Evolutionary conservation across 2,888 invertebrate species (phyloP), one percentile per base, ranked within the genome.

Genomic region (Xestia xanthographa): DNA sequence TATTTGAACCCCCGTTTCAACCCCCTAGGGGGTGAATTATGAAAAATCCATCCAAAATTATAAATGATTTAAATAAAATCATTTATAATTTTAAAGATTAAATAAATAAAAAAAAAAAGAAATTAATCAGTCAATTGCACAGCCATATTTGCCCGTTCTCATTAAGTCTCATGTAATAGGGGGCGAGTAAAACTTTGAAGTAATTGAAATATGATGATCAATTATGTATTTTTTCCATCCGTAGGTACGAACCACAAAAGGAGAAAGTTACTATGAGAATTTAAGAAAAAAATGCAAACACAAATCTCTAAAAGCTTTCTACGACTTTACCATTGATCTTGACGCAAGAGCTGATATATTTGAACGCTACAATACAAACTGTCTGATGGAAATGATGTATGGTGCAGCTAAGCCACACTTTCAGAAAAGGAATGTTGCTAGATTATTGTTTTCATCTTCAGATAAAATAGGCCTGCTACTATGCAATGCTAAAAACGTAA

Each of bases 221-320:
- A 66, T 50, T 0, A 45, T 53, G 3, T n/a, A 0, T 38, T 48
- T 60, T 41, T 1, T 62, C 17, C 41, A 1, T 62, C 43, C 20
- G n/a, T 70, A 75, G 71, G 66, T 67, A 26, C 34, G 26, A 17
- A 50, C 50, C 29, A 50, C 73, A 73, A 67, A 73, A 38, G 26
- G 20, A 22, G 66, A 73, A 73, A 38, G 48, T 45, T 73, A 62
- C 22, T 67, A 76, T 38, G 76, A 76, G 22, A 60, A 62, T 43
- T 34, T 73, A 14, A 43, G 26, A 11, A 66, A 45, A 22, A 60
- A 43, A 17, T 67, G 73, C 43, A 73, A 38, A 26, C 29, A 67
- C 26, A 53, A 50, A 73, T 5, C 73, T 50, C 26, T 73, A 2
- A 67, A 66, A 62, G 73, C 73, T 43, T 12, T 67, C 0, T 43